Evolutionary conservation across 2,113 vertebrate species (phyloP), one percentile per base, ranked within the genome.

Genomic region (Coracopsis vasa): DNA sequence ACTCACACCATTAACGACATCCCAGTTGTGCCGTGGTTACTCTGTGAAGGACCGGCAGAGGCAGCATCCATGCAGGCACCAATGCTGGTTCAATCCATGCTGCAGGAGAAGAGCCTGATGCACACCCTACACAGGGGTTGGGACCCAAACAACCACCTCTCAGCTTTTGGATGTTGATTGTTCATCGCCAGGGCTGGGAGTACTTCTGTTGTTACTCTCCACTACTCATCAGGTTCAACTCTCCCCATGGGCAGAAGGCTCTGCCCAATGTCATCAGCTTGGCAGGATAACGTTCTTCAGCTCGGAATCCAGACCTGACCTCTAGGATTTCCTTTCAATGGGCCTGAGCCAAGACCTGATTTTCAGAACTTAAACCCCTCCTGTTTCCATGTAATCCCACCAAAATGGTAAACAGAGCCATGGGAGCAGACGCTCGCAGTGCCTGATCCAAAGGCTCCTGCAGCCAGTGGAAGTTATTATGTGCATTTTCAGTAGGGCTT

Each of bases 1-100:
- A 7, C 47, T 86, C 88, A 64, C 67, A 20, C 42, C 3, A 0
- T 6, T 7, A 47, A 8, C 0, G 0, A 44, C 2, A 28, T 21
- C 42, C 64, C 0, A 0, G 11, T 2, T 35, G 24, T 65, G 58
- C 41, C 2, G 0, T 0, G 0, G 10, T 17, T 80, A 7, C 28
- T 45, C 35, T 1, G 0, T 6, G 39, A 8, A 27, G 25, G 15
- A 37, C 16, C 0, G 0, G 16, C 81, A 60, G 62, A 0, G 0
- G 28, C 50, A 88, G 60, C 51, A 47, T 3, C 70, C 0, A 0
- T 4, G 0, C 0, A 1, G 42, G 33, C 33, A 64, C 58, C 42
- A 3, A 65, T 1, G 1, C 51, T 35, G 29, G 3, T 33, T 15
- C 13, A 2, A 53, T n/a, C 15, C 69, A 21, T 3, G 0, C 19